Evolutionary conservation across 2,797 vertebrate species (phyloP).

Genomic region (Acanthis flammea): DNA sequence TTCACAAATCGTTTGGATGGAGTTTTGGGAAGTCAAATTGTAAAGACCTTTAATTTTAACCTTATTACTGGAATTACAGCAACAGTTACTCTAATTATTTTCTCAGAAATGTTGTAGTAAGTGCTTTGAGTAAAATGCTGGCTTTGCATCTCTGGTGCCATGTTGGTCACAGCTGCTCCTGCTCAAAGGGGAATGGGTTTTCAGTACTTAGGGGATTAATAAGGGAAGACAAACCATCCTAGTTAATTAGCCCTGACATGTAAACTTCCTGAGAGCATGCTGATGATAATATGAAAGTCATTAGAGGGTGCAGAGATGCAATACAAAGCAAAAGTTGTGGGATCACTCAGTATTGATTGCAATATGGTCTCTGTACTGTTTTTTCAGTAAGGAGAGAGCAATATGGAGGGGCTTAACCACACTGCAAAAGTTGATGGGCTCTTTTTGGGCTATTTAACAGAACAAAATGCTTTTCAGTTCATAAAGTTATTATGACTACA

Average conservation of each 20-base stretch:
- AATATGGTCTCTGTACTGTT: neutral
- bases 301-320: neutral
- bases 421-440: neutral
- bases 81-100: neutral
- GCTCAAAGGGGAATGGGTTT: conserved; percentile 19
- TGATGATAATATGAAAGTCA: neutral
- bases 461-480: neutral
- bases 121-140: neutral
- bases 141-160: neutral
- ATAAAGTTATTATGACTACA: neutral
- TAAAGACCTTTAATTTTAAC: neutral
- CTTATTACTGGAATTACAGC: neutral
- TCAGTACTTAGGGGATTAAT: conserved; percentile 27
- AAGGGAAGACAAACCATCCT: conserved; percentile 15
- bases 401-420: neutral
- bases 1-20: neutral
- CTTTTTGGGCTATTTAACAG: neutral
- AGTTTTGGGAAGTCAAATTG: neutral
- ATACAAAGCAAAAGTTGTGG: neutral
- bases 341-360: neutral
- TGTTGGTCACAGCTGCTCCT: conserved; percentile 4
- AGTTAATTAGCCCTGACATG: conserved; percentile 49
- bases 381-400: neutral
- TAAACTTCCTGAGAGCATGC: conserved; percentile 45
- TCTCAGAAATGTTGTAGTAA: neutral